Conservation (phyloP, 2,113 vertebrate species). For the Hucho hucho region DNA sequence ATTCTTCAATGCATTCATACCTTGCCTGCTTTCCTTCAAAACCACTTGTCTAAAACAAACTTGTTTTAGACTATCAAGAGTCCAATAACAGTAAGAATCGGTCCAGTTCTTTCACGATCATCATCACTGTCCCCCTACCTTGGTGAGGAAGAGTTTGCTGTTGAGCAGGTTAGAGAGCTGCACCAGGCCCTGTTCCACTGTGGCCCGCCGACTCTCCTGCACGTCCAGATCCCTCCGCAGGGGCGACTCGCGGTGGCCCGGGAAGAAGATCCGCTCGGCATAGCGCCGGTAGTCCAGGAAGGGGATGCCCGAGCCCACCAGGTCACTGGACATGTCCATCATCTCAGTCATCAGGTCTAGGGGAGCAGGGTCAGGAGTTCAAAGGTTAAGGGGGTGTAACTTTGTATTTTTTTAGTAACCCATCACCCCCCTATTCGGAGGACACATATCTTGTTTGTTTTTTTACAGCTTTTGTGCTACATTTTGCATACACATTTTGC, state of each 20-base stretch:
- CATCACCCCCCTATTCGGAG: too few species aligned
- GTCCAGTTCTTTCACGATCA: too few species aligned
- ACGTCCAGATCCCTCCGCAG: constrained; percentile 90
- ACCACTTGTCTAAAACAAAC: too few species aligned
- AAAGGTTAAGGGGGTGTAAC: neutral
- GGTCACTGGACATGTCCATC: constrained; percentile 97
- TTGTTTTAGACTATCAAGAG: too few species aligned
- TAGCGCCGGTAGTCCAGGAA: constrained; percentile 96
- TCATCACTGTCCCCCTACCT: constrained; percentile 70
- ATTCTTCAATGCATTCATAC: too few species aligned
- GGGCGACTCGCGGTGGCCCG: constrained; percentile 91
- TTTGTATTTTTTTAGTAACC: too few species aligned
- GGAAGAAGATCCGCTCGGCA: constrained; percentile 96
- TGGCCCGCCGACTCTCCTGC: constrained; percentile 89
- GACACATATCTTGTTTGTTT: too few species aligned
- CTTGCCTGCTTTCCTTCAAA: too few species aligned
- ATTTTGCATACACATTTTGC: too few species aligned
- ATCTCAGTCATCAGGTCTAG: constrained; percentile 98
- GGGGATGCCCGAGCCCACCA: constrained; percentile 93
- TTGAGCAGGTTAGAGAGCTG: constrained; percentile 98
- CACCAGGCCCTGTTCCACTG: constrained; percentile 93
- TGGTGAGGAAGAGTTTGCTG: constrained; percentile 98
- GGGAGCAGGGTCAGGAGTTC: neutral
- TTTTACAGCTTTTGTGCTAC: too few species aligned
- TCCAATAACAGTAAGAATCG: too few species aligned